Conservation (phyloP, 2,888 invertebrate genomes). For the Nymphalis polychloros region DNA sequence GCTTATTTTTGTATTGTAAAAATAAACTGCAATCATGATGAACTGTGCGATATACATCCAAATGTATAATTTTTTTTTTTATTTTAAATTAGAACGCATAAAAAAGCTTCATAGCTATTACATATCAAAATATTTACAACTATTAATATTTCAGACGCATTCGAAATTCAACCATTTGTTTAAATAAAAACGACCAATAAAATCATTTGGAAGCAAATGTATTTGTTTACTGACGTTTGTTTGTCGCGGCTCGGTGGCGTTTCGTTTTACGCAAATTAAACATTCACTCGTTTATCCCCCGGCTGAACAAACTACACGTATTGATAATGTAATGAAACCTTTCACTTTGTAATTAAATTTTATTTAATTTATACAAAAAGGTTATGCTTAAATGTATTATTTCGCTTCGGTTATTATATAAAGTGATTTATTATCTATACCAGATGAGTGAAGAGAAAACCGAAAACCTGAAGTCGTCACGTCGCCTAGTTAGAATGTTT, state of each 20-base stretch:
- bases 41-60: no score
- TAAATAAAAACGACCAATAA: constrained; percentile 23
- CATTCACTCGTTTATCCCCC: constrained; percentile 32
- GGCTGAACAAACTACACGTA: constrained; percentile 31
- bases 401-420: no score
- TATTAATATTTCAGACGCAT: constrained; percentile 19
- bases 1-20: no score
- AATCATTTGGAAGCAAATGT: constrained; percentile 20
- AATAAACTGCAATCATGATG: no score
- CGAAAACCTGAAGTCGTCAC: no score
- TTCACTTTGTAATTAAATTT: constrained; percentile 22
- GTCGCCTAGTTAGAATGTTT: no score
- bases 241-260: constrained; percentile 34
- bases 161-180: constrained; percentile 15
- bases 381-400: background rate
- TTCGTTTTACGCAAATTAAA: constrained; percentile 44
- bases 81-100: background rate
- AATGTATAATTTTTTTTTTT: no score
- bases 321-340: constrained; percentile 31
- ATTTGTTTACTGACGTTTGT: constrained; percentile 28
- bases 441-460: no score
- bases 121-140: background rate
- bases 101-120: background rate
- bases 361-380: constrained; percentile 5
- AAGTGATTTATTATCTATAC: no score